phyloP scores from a whole-genome alignment of 2,888 invertebrate genomes.

The Netelia virgata region DNA sequence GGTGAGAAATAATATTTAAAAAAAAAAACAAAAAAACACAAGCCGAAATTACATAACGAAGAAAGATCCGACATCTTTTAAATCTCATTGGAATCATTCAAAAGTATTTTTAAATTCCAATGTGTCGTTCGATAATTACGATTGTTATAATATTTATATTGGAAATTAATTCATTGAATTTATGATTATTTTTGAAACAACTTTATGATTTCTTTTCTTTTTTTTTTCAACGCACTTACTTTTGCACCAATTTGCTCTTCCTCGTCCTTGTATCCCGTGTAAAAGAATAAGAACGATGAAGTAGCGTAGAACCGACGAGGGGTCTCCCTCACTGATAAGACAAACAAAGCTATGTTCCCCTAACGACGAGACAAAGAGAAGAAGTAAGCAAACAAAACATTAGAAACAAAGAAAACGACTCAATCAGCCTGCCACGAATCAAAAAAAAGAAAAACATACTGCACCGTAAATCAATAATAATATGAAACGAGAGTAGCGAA shows the following conservation, averaged over 20 bases:
- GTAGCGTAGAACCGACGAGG: constrained; percentile 64
- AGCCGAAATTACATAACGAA: constrained; percentile 14
- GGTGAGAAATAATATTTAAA: background rate
- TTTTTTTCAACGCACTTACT: background rate
- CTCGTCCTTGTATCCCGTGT: constrained; percentile 53
- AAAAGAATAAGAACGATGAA: constrained; percentile 20
- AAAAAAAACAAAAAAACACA: background rate
- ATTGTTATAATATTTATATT: no score
- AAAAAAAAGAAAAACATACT: constrained; percentile 60
- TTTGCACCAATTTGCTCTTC: constrained; percentile 6
- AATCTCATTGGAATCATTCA: constrained; percentile 4
- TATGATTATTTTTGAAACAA: background rate
- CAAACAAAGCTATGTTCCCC: constrained; percentile 41
- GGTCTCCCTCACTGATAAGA: constrained; percentile 60
- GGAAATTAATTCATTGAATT: background rate
- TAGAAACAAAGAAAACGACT: constrained; percentile 75
- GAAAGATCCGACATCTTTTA: background rate
- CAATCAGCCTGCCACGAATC: constrained; percentile 30
- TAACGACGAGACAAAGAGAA: constrained; percentile 36
- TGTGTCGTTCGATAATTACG: no score
- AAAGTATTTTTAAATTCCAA: background rate
- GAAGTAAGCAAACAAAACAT: constrained; percentile 60
- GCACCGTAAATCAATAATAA: constrained; percentile 52
- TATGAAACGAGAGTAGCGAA: constrained; percentile 65
- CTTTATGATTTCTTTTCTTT: background rate